Percentiles rank a stretch among this genome's conserved stretches.
Conservation (phyloP, 2,888 invertebrate genomes). For the Eueremaeus valkanovi region DNA sequence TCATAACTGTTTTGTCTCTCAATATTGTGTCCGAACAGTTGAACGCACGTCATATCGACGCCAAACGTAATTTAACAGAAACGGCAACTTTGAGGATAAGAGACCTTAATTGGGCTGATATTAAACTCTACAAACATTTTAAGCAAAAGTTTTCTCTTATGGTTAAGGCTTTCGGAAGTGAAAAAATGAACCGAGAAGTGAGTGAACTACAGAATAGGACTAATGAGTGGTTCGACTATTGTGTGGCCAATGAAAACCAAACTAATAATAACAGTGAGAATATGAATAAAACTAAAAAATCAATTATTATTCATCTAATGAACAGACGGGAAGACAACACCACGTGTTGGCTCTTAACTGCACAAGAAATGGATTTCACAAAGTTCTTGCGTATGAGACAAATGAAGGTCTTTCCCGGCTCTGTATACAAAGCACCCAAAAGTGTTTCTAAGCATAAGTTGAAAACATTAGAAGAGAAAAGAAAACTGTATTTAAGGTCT, state of each 20-base stretch:
- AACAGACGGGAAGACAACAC: conserved; percentile 41
- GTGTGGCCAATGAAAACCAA: conserved; percentile 43
- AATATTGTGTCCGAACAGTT: conserved; percentile 8
- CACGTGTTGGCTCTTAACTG: conserved; percentile 44
- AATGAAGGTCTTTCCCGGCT: conserved; percentile 38
- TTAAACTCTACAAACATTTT: conserved; percentile 46
- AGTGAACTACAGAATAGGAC: conserved; percentile 41
- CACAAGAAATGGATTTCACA: conserved; percentile 44
- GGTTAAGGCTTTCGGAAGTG: conserved; percentile 44
- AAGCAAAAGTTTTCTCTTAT: conserved; percentile 41
- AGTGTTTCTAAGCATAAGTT: neutral
- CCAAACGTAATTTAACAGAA: conserved; percentile 42
- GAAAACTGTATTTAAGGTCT: neutral
- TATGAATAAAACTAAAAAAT: conserved; percentile 6
- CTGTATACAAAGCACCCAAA: conserved; percentile 24
- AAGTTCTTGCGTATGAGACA: conserved; percentile 38
- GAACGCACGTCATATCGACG: conserved; percentile 38
- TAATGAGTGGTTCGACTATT: conserved; percentile 44
- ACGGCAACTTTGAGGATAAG: conserved; percentile 41
- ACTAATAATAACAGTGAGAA: neutral
- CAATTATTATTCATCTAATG: conserved; percentile 43
- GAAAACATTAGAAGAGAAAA: neutral
- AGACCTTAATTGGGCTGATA: conserved; percentile 46
- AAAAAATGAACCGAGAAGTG: conserved; percentile 44
- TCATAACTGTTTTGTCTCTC: too few species aligned